Conservation (phyloP, 2,888 invertebrate genomes). For the Sinelater perroti region DNA sequence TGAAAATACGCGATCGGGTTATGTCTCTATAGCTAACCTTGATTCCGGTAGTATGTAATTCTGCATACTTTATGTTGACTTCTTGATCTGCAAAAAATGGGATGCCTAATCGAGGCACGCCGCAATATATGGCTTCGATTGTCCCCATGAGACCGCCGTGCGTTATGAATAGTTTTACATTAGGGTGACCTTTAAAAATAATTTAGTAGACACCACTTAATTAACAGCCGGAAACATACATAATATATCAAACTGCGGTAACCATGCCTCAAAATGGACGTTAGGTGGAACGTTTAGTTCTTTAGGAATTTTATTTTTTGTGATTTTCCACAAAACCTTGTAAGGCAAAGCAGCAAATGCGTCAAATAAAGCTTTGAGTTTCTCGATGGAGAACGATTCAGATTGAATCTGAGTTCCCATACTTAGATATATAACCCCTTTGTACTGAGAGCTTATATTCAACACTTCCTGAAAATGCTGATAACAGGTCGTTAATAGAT, state of each 20-base stretch:
- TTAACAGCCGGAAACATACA: constrained; percentile 58
- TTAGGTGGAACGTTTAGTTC: constrained; percentile 59
- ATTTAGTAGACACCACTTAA: no score
- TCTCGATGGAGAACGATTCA: constrained; percentile 64
- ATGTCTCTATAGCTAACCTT: constrained; percentile 44
- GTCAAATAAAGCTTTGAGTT: constrained; percentile 62
- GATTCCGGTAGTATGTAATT: constrained; percentile 23
- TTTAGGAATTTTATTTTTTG: constrained; percentile 60
- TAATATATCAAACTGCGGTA: constrained; percentile 66
- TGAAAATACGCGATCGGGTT: constrained; percentile 2
- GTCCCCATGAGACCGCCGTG: constrained; percentile 44
- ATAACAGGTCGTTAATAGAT: constrained; percentile 31
- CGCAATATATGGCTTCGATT: constrained; percentile 43
- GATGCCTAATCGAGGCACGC: constrained; percentile 41
- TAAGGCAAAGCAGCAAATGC: constrained; percentile 65
- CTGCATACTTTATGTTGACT: constrained; percentile 10
- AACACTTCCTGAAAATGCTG: constrained; percentile 48
- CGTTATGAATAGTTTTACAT: constrained; percentile 43
- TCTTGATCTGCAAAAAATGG: constrained; percentile 43
- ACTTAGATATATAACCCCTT: constrained; percentile 66
- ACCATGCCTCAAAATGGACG: constrained; percentile 64
- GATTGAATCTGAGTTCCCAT: constrained; percentile 68
- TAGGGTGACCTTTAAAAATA: constrained; percentile 44
- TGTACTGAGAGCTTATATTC: constrained; percentile 39
- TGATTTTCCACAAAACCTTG: constrained; percentile 66